Evolutionary conservation across 1,140 invertebrate genomes (phyloP).

Genomic region (Ooceraea biroi): DNA sequence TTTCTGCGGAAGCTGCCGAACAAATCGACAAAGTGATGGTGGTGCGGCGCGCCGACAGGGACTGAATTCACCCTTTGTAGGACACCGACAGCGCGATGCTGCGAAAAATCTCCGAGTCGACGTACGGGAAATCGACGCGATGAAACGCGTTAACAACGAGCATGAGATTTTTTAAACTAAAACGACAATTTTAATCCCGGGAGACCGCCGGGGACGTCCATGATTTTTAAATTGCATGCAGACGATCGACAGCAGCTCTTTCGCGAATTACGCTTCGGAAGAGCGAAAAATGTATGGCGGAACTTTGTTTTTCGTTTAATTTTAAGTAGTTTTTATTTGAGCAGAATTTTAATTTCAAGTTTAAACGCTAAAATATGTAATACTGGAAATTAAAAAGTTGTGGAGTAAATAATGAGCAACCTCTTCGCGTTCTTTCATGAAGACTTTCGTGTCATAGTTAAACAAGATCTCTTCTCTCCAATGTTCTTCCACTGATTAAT

Average conservation of each 20-base stretch:
- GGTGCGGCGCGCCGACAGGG: not conserved
- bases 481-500: not conserved
- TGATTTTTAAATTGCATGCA: not conserved
- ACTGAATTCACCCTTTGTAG: not conserved
- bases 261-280: not conserved
- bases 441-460: conserved; percentile 6
- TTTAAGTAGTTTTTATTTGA: not conserved
- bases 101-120: not conserved
- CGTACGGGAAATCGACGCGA: not conserved
- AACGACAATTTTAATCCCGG: conserved; percentile 1
- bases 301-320: conserved; percentile 16
- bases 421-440: not conserved
- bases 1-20: conserved; percentile 26
- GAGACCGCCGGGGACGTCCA: not conserved
- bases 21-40: conserved; percentile 41
- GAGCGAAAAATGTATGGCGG: not conserved
- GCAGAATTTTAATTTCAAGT: conserved; percentile 23
- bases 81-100: not conserved
- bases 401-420: not conserved
- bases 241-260: not conserved
- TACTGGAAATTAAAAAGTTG: conserved; percentile 23
- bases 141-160: conserved; percentile 7
- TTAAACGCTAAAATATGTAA: conserved; percentile 25
- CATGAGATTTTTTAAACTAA: not conserved
- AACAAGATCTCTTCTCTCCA: not conserved